A percentile compares a stretch with the other conserved stretches of the same genome.
phyloP scores from a whole-genome alignment of 2,888 invertebrate genomes.

The Crepidodera aurea region DNA sequence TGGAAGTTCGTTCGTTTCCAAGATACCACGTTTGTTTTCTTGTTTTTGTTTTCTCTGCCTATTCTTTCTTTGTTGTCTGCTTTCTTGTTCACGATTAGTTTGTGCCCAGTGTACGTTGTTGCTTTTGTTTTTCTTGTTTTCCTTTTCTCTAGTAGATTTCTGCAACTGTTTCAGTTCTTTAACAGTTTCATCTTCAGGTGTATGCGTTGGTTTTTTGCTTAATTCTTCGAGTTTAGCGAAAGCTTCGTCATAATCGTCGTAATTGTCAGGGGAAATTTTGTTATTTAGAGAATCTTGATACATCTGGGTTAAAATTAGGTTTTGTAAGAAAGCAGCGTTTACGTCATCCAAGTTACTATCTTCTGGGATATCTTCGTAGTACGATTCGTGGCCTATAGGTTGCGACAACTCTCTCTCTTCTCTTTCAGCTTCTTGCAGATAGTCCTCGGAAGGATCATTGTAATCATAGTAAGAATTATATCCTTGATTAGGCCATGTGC shows the following conservation, averaged over 20 bases:
- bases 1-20: constrained; percentile 28
- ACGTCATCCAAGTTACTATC: constrained; percentile 58
- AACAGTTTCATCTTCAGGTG: constrained; percentile 70
- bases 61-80: constrained; percentile 31
- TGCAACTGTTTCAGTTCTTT: constrained; percentile 71
- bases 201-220: constrained; percentile 33
- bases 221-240: constrained; percentile 48
- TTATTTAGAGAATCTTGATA: constrained; percentile 65
- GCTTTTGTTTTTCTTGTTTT: constrained; percentile 36
- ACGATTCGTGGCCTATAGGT: constrained; percentile 73
- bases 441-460: constrained; percentile 62
- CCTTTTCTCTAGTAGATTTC: constrained; percentile 57
- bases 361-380: constrained; percentile 66
- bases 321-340: constrained; percentile 73
- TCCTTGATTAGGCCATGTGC: constrained; percentile 55
- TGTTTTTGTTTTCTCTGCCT: constrained; percentile 31
- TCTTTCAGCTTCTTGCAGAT: constrained; percentile 69
- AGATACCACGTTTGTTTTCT: constrained; percentile 22
- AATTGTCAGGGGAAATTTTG: constrained; percentile 44
- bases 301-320: constrained; percentile 72
- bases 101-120: constrained; percentile 48
- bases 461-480: constrained; percentile 60
- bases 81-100: constrained; percentile 42
- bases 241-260: constrained; percentile 51
- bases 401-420: constrained; percentile 65